These are phyloP conservation scores for Pachydiplax longipennis DNA, from an alignment of 2,888 invertebrate genomes.

Conservation along the genomic window DNA sequence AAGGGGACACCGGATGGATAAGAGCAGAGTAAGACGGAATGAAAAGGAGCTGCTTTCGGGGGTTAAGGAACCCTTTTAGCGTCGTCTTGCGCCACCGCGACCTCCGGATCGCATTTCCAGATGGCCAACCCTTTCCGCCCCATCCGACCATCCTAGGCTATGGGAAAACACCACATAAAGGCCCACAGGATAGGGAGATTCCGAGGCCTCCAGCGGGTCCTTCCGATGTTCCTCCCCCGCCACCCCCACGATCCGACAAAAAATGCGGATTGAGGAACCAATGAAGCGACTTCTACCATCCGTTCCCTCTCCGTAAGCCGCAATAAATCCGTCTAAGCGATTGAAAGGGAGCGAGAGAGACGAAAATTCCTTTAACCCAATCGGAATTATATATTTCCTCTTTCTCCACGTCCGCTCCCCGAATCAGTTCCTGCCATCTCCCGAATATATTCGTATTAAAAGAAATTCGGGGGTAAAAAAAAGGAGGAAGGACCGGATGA, in stretches of 20 bases:
- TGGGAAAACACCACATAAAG: not conserved
- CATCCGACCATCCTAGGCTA: not conserved
- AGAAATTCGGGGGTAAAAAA: not conserved
- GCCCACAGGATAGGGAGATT: not conserved
- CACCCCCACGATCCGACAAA: not conserved
- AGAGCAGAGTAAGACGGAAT: not conserved
- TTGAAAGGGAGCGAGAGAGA: not conserved
- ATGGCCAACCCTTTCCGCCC: not conserved
- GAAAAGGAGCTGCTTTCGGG: not conserved
- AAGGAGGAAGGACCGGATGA: not conserved
- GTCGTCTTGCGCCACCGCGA: not conserved
- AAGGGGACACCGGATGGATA: not conserved
- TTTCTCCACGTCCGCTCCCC: not conserved
- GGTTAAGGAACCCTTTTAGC: not conserved
- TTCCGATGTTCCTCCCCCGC: not conserved
- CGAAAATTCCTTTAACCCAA: conserved; percentile 15
- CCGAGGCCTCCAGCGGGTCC: not conserved
- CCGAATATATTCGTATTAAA: conserved; percentile 5
- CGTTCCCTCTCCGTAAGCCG: conserved; percentile 17
- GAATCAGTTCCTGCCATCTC: conserved; percentile 23
- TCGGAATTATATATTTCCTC: conserved; percentile 27
- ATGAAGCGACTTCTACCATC: conserved; percentile 42
- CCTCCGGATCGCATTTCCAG: not conserved
- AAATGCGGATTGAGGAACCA: conserved; percentile 33
- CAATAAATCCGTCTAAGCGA: conserved; percentile 40